These are phyloP conservation scores for Lota lota DNA, from an alignment of 2,113 vertebrate genomes.

Conservation along the genomic window DNA sequence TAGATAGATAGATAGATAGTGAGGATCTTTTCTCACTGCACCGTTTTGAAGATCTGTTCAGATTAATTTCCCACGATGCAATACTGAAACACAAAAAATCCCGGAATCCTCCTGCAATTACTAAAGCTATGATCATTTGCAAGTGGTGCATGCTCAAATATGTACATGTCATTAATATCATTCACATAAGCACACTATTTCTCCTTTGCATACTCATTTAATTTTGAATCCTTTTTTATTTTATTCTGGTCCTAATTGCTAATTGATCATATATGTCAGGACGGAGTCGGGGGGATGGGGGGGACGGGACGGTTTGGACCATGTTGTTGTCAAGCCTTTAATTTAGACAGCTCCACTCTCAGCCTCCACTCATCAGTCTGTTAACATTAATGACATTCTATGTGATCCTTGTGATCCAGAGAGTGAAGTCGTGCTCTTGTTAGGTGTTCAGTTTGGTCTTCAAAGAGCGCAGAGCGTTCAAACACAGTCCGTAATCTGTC, in stretches of 20 bases:
- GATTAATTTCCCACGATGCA: too few relatives aligned
- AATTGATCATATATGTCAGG: too few relatives aligned
- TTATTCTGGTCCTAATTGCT: conserved; percentile 15
- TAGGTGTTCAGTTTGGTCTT: conserved; percentile 18
- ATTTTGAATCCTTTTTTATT: too few relatives aligned
- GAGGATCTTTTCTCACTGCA: too few relatives aligned
- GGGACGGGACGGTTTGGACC: conserved; percentile 6
- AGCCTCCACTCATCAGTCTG: conserved; percentile 21
- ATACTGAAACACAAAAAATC: too few relatives aligned
- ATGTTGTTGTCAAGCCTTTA: conserved; percentile 31
- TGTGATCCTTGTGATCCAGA: conserved; percentile 48
- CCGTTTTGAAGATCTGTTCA: too few relatives aligned
- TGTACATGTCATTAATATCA: conserved; percentile 52
- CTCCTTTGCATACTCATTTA: too few relatives aligned
- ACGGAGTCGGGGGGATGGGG: conserved; percentile 22
- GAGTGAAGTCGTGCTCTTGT: conserved; percentile 38
- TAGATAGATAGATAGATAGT: too few relatives aligned
- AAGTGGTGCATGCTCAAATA: conserved; percentile 41
- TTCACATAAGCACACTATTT: conserved; percentile 9
- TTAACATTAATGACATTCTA: conserved; percentile 51
- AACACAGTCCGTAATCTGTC: too few relatives aligned
- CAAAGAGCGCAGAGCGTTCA: not conserved
- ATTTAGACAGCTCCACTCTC: conserved; percentile 35
- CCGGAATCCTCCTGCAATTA: too few relatives aligned
- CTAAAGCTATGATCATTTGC: conserved; percentile 19